phyloP scores from a whole-genome alignment of 2,113 vertebrate species.

The Morone chrysops region DNA sequence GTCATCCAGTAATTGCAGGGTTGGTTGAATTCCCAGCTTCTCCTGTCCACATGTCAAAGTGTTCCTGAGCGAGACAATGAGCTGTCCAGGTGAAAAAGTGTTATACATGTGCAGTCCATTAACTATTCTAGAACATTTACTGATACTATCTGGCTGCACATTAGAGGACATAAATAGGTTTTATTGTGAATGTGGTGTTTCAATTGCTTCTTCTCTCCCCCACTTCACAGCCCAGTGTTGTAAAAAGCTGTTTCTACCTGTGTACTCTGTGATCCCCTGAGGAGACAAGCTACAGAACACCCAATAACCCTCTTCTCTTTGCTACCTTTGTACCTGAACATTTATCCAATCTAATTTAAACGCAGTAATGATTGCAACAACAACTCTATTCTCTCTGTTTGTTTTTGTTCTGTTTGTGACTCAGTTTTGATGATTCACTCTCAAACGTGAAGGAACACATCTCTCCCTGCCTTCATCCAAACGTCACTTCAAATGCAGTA shows the following conservation, averaged over 20 bases:
- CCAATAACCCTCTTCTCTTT: background rate
- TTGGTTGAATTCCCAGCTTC: background rate
- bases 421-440: background rate
- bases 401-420: conserved; percentile 1
- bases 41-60: no score
- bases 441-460: background rate
- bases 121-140: background rate
- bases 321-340: conserved; percentile 26
- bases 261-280: background rate
- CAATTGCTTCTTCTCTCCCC: background rate
- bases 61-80: no score
- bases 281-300: background rate
- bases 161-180: background rate
- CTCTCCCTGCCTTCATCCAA: background rate
- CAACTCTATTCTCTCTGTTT: background rate
- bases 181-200: background rate
- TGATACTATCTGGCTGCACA: background rate
- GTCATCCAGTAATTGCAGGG: background rate
- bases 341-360: conserved; percentile 3
- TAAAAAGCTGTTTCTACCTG: conserved; percentile 8
- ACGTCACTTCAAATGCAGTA: background rate
- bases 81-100: background rate
- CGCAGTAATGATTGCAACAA: background rate
- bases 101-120: background rate
- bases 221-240: background rate